Base-by-base conservation (phyloP, 2,113 vertebrate genomes). In the Ptychochromis oligacanthus region DNA sequence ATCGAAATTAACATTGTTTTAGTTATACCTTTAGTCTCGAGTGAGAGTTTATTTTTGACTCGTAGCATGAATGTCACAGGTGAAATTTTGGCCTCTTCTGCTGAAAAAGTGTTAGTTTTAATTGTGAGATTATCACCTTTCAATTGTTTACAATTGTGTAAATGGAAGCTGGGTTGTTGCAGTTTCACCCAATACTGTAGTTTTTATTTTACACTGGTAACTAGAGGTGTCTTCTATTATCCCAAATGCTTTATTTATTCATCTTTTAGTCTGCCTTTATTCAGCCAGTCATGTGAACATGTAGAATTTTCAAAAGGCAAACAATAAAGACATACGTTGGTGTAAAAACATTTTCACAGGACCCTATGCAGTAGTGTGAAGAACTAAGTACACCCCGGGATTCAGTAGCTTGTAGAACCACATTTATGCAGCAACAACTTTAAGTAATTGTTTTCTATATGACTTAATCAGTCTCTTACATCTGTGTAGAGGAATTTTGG, bases 391-490 rank as follows among this genome's bases (percentile, higher is more conserved):
- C 9, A 67, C 26, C 15, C 26, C 15, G 2, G 28, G 24, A 70
- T 46, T 67, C 10, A 67, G 26, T 46, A 46, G 43, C 64, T 1
- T 6, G 14, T 17, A 67, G 22, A 67, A 6, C 62, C 22, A 46
- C 22, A 5, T 18, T 67, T 26, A 67, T n/a, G 38, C 64, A 24
- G 1, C 0, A 65, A 43, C 9, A 13, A 2, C 13, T 24, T 43
- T 36, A 65, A 13, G 0, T 15, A 65, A 15, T 3, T 22, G 0
- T 65, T 65, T 65, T 65, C 62, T 6, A 24, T 40, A 22, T 40
- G 4, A 17, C 0, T 11, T 4, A 0, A 49, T 49, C 64, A 67
- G 22, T 24, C 43, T 67, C 0, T 26, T 1, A 67, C 40, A 26
- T 67, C 26, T 22, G 11, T 46, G 40, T 18, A 38, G 64, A 67